Evolutionary conservation across 2,888 invertebrate genomes (phyloP).

Genomic region (Ophion obscuratus): DNA sequence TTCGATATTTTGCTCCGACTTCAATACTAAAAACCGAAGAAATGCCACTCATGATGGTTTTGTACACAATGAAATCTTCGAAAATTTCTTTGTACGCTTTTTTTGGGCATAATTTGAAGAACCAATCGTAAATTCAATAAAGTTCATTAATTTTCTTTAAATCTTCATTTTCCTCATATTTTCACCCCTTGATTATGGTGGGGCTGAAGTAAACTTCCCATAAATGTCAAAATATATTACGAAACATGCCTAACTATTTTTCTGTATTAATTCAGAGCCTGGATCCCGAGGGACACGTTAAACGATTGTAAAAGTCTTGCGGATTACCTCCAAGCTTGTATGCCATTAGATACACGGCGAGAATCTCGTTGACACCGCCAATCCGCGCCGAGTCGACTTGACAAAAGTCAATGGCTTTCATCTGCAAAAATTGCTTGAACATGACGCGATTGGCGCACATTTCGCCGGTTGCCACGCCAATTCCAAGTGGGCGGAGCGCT

Average conservation of each 20-base stretch:
- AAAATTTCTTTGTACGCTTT: too few species aligned
- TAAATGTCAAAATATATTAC: not conserved
- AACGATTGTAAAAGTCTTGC: not conserved
- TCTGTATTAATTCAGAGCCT: not conserved
- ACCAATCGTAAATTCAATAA: not conserved
- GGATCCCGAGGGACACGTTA: not conserved
- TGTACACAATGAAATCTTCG: too few species aligned
- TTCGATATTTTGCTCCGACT: not conserved
- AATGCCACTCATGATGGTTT: not conserved
- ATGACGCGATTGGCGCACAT: slow-evolving; percentile 96
- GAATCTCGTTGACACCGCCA: slow-evolving; percentile 94
- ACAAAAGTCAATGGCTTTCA: slow-evolving; percentile 92
- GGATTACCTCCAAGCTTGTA: slow-evolving; percentile 90
- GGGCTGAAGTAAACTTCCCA: too few species aligned
- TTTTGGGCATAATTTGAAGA: not conserved
- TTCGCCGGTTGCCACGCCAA: slow-evolving; percentile 96
- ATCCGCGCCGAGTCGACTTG: slow-evolving; percentile 96
- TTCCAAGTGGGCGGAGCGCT: slow-evolving; percentile 89
- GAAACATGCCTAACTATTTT: not conserved
- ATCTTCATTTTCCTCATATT: not conserved
- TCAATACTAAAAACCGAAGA: not conserved
- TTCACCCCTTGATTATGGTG: too few species aligned
- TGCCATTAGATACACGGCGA: slow-evolving; percentile 95
- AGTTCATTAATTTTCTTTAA: not conserved
- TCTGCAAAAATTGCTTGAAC: slow-evolving; percentile 95